Percentiles rank a stretch among this genome's conserved stretches.
Evolutionary conservation across 2,113 vertebrate species (phyloP).

Genomic region (Pogonocichla stellata): DNA sequence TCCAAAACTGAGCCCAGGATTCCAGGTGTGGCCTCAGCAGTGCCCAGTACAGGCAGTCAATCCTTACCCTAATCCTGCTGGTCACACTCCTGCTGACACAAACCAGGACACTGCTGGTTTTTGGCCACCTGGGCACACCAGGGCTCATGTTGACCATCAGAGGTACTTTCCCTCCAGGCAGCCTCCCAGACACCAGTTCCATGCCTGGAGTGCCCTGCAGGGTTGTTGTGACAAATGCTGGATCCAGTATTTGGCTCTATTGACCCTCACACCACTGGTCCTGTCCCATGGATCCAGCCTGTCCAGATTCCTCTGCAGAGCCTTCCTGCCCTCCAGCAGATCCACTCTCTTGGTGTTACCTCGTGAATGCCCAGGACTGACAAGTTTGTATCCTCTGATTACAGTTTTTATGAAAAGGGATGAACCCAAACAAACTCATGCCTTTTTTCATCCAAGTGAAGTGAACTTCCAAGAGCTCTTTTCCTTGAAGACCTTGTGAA

Average conservation of each 20-base stretch:
- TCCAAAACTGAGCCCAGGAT: not conserved
- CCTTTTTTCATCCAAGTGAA: not conserved
- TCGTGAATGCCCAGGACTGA: not conserved
- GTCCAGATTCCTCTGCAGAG: not conserved
- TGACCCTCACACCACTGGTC: not conserved
- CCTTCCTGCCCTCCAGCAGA: not conserved
- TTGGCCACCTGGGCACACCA: not conserved
- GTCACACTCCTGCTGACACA: not conserved
- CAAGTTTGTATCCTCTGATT: not conserved
- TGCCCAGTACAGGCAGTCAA: not conserved
- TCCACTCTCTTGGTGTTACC: not conserved
- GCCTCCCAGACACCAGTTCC: not conserved
- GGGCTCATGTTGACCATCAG: not conserved
- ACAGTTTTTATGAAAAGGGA: not conserved
- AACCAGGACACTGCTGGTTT: not conserved
- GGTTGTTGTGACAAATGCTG: not conserved
- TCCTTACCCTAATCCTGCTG: not conserved
- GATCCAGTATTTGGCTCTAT: rapidly evolving
- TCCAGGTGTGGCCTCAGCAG: not conserved
- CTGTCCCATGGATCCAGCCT: not conserved
- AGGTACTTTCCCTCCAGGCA: not conserved
- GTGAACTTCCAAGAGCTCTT: not conserved
- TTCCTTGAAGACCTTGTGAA: not conserved
- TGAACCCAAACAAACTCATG: rapidly evolving
- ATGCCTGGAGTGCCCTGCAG: not conserved